phyloP scores from a whole-genome alignment of 2,113 vertebrate species.

The Pedetes capensis region DNA sequence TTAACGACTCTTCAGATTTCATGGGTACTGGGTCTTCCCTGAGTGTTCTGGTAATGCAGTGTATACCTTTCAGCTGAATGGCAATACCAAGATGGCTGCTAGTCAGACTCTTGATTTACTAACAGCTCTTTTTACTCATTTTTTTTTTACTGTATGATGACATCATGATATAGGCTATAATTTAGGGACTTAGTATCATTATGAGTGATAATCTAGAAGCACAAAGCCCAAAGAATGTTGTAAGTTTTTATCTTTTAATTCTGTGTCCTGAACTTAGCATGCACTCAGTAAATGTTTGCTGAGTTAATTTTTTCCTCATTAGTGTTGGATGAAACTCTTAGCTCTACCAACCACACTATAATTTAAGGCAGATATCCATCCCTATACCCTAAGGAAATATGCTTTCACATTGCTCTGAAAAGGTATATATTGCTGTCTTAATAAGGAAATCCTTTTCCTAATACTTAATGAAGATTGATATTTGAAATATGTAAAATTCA shows the following conservation, averaged over 20 bases:
- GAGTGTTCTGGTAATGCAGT: constrained; percentile 18
- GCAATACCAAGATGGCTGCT: constrained; percentile 30
- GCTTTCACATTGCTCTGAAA: background rate
- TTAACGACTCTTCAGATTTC: constrained; percentile 52
- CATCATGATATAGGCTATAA: background rate
- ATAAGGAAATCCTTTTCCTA: background rate
- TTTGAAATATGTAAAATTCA: background rate
- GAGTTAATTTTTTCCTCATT: constrained; percentile 48
- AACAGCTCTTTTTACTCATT: background rate
- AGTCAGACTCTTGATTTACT: background rate
- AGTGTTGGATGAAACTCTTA: constrained; percentile 46
- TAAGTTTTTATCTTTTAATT: constrained; percentile 28
- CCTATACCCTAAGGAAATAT: background rate
- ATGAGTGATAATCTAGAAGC: constrained; percentile 10
- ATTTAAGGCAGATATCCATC: background rate
- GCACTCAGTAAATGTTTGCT: constrained; percentile 33
- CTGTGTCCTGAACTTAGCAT: constrained; percentile 23
- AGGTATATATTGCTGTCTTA: background rate
- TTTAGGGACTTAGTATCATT: background rate
- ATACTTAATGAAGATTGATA: background rate
- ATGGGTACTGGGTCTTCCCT: constrained; percentile 58
- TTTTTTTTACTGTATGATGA: background rate
- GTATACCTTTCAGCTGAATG: background rate
- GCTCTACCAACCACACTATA: background rate
- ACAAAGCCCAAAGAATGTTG: background rate